These are phyloP conservation scores for Masticophis lateralis DNA, from an alignment of 2,797 vertebrate genomes.

Conservation along the genomic window DNA sequence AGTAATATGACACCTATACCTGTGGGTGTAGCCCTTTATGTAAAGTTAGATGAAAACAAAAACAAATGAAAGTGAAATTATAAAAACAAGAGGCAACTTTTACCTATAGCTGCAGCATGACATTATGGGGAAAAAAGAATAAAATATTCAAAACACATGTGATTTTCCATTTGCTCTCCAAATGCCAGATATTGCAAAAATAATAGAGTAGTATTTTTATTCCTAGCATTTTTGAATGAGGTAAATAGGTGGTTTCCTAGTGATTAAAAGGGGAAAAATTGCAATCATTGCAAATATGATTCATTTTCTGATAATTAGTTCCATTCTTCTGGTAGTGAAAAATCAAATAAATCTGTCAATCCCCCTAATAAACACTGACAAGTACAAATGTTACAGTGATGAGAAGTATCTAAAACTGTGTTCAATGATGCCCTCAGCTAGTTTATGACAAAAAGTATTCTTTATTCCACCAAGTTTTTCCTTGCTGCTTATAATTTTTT, in stretches of 20 bases:
- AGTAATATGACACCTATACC: background rate
- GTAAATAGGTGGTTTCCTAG: accelerated
- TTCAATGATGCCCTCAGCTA: background rate
- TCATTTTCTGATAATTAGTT: background rate
- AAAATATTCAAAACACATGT: background rate
- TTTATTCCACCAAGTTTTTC: conserved; percentile 38
- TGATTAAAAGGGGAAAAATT: background rate
- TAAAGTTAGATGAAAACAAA: background rate
- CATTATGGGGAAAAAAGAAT: background rate
- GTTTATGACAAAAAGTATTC: conserved; percentile 17
- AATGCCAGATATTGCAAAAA: background rate
- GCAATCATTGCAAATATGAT: background rate
- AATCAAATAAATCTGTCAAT: background rate
- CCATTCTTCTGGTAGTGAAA: background rate
- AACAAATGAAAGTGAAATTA: background rate
- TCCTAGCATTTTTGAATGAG: background rate
- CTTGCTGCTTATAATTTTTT: conserved; percentile 8
- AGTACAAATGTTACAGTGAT: background rate
- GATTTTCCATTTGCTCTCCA: background rate
- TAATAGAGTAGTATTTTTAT: background rate
- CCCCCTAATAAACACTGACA: conserved; percentile 34
- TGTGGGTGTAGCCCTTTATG: background rate
- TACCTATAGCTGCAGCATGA: no score
- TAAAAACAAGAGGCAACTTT: background rate
- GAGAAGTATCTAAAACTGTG: background rate